A percentile compares a stretch with the other conserved stretches of the same genome.
phyloP scores from a whole-genome alignment of 2,797 vertebrate genomes.

The Aldrovandia affinis region DNA sequence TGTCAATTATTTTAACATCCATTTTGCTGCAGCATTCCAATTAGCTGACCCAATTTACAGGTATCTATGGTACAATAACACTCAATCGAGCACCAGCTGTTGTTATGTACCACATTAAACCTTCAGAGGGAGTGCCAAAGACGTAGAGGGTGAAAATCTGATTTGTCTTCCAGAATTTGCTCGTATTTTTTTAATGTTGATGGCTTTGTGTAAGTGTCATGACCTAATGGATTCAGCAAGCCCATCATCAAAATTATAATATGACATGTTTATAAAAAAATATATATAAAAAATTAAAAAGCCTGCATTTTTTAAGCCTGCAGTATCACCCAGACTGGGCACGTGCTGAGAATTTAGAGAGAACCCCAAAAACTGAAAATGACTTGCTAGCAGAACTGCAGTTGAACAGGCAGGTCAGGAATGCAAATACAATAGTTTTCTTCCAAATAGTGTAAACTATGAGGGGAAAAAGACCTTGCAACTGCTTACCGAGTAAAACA shows the following conservation, averaged over 20 bases:
- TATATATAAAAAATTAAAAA: background rate
- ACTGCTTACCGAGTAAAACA: conserved; percentile 10
- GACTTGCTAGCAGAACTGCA: conserved; percentile 22
- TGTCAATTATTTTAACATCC: conserved; percentile 44
- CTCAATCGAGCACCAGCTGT: conserved; percentile 15
- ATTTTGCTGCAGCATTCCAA: conserved; percentile 38
- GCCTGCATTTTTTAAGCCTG: background rate
- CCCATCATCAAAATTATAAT: background rate
- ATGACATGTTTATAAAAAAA: background rate
- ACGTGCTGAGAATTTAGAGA: conserved; percentile 9
- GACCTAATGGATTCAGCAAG: background rate
- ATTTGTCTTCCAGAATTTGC: background rate
- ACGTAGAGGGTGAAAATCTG: background rate
- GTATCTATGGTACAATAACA: conserved; percentile 12
- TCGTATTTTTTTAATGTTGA: background rate
- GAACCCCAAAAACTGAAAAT: conserved; percentile 11
- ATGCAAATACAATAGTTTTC: background rate
- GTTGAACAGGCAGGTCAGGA: conserved; percentile 15
- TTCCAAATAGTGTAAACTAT: conserved; percentile 17
- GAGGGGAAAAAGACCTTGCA: conserved; percentile 2
- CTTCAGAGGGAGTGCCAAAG: conserved; percentile 11
- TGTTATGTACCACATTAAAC: background rate
- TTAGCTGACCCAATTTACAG: conserved; percentile 27
- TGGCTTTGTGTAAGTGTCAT: background rate
- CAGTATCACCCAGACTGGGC: background rate